Evolutionary conservation across 2,888 invertebrate genomes (phyloP).

Genomic region (Ochropleura plecta): DNA sequence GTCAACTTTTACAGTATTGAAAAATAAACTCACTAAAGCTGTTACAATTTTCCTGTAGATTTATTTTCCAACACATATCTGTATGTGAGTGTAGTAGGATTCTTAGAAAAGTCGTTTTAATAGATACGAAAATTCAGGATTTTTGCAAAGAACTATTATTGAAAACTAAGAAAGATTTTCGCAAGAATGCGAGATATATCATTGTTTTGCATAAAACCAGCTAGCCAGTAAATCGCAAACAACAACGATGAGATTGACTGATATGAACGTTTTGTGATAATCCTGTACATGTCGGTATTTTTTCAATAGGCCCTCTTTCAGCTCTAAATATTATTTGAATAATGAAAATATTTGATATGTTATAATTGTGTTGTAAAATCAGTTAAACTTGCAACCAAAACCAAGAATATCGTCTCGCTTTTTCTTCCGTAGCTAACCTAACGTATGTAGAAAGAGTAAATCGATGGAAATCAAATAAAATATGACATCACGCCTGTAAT

Average conservation of each 20-base stretch:
- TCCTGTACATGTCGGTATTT: neutral
- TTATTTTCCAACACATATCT: neutral
- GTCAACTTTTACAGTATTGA: no score
- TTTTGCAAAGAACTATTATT: neutral
- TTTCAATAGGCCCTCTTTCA: neutral
- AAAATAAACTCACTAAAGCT: neutral
- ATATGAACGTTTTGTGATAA: neutral
- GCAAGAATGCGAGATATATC: neutral
- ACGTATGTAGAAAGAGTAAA: neutral
- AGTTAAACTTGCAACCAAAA: neutral
- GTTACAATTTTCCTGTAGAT: neutral
- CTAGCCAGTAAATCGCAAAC: neutral
- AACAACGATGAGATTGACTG: neutral
- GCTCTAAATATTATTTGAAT: neutral
- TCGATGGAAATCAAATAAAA: no score
- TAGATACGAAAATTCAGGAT: neutral
- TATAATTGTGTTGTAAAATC: neutral
- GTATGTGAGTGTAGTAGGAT: neutral
- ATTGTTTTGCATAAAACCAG: neutral
- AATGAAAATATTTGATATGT: neutral
- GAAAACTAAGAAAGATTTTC: neutral
- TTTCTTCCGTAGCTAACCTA: neutral
- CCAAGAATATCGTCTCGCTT: neutral
- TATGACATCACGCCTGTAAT: no score
- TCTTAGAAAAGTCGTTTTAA: neutral